Evolutionary conservation across 2,797 vertebrate species (phyloP).

Genomic region (Hybognathus amarus): DNA sequence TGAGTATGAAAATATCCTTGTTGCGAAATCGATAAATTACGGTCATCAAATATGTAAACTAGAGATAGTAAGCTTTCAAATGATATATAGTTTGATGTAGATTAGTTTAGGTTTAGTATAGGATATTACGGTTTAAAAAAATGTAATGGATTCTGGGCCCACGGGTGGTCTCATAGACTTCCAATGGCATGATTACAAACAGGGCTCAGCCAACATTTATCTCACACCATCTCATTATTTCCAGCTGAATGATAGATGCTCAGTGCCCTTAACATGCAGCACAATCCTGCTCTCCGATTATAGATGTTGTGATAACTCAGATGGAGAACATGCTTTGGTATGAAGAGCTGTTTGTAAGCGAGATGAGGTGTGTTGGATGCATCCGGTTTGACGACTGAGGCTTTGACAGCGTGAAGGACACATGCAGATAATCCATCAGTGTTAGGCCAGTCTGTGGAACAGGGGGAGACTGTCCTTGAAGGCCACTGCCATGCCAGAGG

Average conservation of each 20-base stretch:
- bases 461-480: slow-evolving; percentile 48
- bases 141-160: too few species aligned
- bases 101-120: too few species aligned
- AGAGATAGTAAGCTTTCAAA: too few species aligned
- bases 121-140: too few species aligned
- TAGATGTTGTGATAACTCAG: neutral
- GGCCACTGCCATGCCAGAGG: slow-evolving; percentile 39
- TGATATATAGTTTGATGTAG: too few species aligned
- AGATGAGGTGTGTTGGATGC: slow-evolving; percentile 17
- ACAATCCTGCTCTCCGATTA: neutral
- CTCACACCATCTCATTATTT: slow-evolving; percentile 46
- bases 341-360: neutral
- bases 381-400: slow-evolving; percentile 34
- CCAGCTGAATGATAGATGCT: slow-evolving; percentile 37
- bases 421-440: slow-evolving; percentile 49
- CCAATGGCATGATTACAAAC: slow-evolving; percentile 7
- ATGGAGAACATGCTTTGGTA: neutral
- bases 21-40: too few species aligned
- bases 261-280: neutral
- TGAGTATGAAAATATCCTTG: too few species aligned
- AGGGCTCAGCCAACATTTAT: slow-evolving; percentile 19
- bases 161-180: neutral
- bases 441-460: slow-evolving; percentile 7
- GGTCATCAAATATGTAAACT: too few species aligned
- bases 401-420: slow-evolving; percentile 48